These are phyloP conservation scores for Halcyon smyrnensis DNA, from an alignment of 2,797 vertebrate genomes.

Conservation along the genomic window DNA sequence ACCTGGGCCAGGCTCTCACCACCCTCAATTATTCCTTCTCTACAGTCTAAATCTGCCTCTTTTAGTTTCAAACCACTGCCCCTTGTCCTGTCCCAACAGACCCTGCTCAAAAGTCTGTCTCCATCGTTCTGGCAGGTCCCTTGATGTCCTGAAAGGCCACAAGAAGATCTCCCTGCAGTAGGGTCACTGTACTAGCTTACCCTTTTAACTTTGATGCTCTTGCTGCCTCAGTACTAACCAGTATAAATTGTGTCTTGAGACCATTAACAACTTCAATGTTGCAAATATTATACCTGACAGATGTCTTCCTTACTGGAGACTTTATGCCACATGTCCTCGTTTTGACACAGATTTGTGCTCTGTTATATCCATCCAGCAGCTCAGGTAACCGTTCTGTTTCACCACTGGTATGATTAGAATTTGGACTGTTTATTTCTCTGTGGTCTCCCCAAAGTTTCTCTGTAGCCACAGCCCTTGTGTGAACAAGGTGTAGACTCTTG, in stretches of 20 bases:
- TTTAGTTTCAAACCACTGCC: neutral
- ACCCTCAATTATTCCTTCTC: neutral
- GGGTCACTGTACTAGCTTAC: neutral
- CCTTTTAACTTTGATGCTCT: neutral
- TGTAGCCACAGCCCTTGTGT: fast-evolving
- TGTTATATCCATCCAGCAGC: neutral
- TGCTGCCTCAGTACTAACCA: neutral
- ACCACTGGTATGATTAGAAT: neutral
- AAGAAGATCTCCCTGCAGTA: neutral
- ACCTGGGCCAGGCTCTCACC: too few species aligned
- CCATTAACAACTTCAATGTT: neutral
- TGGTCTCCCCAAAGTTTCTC: neutral
- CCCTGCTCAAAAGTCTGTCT: neutral
- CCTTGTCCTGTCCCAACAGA: neutral
- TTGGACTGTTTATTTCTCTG: neutral
- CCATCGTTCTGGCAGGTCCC: neutral
- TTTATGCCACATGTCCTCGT: neutral
- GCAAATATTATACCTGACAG: neutral
- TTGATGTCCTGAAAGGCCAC: neutral
- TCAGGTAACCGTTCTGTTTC: neutral
- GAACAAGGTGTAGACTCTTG: neutral
- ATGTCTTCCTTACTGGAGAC: neutral
- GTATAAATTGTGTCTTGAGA: neutral
- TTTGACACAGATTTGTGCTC: neutral
- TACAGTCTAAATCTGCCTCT: neutral